Percentiles rank a stretch among this genome's conserved stretches.
Evolutionary conservation across 2,113 vertebrate species (phyloP).

Genomic region (Pyxicephalus adspersus): DNA sequence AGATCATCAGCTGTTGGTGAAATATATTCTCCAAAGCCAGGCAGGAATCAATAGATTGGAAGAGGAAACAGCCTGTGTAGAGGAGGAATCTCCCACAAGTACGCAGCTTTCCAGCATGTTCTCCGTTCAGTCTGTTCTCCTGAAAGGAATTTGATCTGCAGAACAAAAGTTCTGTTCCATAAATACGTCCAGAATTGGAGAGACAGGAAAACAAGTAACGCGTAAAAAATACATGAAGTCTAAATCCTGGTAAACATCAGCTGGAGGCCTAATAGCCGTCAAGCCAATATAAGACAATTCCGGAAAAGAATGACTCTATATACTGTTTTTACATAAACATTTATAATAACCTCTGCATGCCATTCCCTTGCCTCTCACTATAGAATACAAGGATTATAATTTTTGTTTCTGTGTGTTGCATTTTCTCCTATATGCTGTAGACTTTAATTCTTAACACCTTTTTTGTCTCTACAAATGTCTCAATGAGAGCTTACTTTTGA

Average conservation of each 20-base stretch:
- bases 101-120: conserved; percentile 6
- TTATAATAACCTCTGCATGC: too few relatives aligned
- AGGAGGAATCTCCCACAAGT: conserved; percentile 44
- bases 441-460: too few relatives aligned
- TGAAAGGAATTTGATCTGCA: conserved; percentile 14
- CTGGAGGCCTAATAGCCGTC: not conserved
- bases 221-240: not conserved
- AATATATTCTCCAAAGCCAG: conserved; percentile 54
- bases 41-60: conserved; percentile 56
- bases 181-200: not conserved
- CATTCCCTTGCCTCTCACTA: too few relatives aligned
- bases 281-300: not conserved
- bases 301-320: too few relatives aligned
- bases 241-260: not conserved
- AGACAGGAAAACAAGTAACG: not conserved
- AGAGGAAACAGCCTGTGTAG: conserved; percentile 44
- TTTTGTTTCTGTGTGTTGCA: too few relatives aligned
- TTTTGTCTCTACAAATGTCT: too few relatives aligned
- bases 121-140: not conserved
- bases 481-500: too few relatives aligned
- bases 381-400: too few relatives aligned
- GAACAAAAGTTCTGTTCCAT: conserved; percentile 12
- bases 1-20: conserved; percentile 46
- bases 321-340: too few relatives aligned
- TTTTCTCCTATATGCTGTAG: too few relatives aligned